Evolutionary conservation across 2,113 vertebrate genomes (phyloP), one percentile per base, ranked within the genome.

Genomic region (Plecturocebus donacophilus): DNA sequence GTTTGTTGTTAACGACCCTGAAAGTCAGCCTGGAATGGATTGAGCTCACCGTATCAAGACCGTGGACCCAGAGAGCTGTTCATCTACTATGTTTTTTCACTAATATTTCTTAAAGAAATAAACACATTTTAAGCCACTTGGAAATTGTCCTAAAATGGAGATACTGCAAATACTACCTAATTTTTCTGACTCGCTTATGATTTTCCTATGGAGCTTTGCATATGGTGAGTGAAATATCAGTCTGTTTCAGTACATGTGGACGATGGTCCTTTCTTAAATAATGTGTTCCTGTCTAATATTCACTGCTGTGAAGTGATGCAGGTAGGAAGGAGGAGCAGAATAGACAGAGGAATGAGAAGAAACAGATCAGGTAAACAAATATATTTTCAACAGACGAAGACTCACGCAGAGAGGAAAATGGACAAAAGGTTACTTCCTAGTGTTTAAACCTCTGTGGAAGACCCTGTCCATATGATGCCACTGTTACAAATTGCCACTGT

Each of bases 271-370:
- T 80, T 12, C 54, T 25, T 21, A 25, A 66, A 21, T 1, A 13
- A 40, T 3, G 2, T 3, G 23, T 21, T 58, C 87, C 2, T 4
- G 1, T 30, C 38, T 70, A 45, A 19, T 0, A 45, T 23, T 45
- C 17, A 38, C 1, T 6, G 8, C 19, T 38, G 8, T 11, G 35
- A 35, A 80, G 32, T 4, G 25, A 47, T 1, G 2, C 0, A 1
- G 19, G 5, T 4, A 35, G 27, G 45, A 27, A 27, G 7, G 32
- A 49, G 17, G 20, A 73, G 19, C 0, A 52, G 23, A 25, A 30
- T 12, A 45, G 64, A 35, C 42, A 42, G 0, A 23, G 42, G 11
- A 27, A 40, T 3, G 30, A 45, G 16, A 66, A 82, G 1, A 84
- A 27, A 19, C 10, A 35, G 20, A 70, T 30, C 13, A 79, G 32